Evolutionary conservation across 1,140 invertebrate genomes (phyloP).

Genomic region (Panulirus ornatus): DNA sequence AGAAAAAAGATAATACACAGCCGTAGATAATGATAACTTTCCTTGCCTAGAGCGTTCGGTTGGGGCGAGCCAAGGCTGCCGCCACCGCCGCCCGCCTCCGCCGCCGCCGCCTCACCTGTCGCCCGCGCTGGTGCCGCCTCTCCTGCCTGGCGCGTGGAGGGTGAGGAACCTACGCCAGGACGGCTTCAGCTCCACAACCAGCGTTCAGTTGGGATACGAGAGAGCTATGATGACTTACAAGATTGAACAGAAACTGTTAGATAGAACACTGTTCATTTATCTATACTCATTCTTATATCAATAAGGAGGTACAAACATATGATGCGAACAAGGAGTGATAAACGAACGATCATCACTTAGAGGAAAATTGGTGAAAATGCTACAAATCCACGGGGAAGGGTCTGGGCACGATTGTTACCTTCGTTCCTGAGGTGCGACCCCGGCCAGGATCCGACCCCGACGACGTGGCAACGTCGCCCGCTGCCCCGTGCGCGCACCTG

Average conservation of each 20-base stretch:
- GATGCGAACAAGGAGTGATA: no score
- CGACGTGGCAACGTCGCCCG: slow-evolving; percentile 27
- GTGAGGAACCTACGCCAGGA: slow-evolving; percentile 24
- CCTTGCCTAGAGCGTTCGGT: slow-evolving; percentile 22
- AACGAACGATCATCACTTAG: no score
- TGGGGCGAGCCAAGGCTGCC: slow-evolving; percentile 35
- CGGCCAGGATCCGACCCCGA: no score
- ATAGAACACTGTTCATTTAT: no score
- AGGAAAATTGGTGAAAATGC: neutral
- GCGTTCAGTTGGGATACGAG: no score
- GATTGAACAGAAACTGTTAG: no score
- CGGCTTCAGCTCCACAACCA: no score
- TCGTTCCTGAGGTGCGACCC: slow-evolving; percentile 24
- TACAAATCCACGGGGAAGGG: neutral
- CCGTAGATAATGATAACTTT: slow-evolving; percentile 30
- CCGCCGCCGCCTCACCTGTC: slow-evolving; percentile 34
- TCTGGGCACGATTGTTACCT: slow-evolving; percentile 35
- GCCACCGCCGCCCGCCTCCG: no score
- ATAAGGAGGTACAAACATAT: no score
- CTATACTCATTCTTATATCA: no score
- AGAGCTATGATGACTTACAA: no score
- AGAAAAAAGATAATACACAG: no score
- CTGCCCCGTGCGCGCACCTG: slow-evolving; percentile 4
- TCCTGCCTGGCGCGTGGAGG: slow-evolving; percentile 6
- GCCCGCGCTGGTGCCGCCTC: slow-evolving; percentile 33